Evolutionary conservation across 1,140 invertebrate species (phyloP).

Genomic region (Teleopsis dalmanni): DNA sequence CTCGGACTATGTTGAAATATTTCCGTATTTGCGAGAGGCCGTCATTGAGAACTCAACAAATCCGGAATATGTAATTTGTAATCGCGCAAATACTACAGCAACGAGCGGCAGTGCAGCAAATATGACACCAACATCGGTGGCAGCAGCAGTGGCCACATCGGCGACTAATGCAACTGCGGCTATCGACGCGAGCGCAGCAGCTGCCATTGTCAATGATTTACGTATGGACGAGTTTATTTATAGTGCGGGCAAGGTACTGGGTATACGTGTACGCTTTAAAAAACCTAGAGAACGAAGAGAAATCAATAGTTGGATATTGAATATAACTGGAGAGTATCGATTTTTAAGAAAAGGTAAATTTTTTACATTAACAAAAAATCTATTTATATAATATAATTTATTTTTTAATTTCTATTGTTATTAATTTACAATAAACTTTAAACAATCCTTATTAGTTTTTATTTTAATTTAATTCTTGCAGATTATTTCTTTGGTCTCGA

Average conservation of each 20-base stretch:
- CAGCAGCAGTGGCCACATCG: background rate
- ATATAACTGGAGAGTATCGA: slow-evolving; percentile 33
- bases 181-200: background rate
- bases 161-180: background rate
- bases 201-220: slow-evolving; percentile 8
- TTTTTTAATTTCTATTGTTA: background rate
- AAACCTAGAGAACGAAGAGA: slow-evolving; percentile 12
- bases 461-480: background rate
- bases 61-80: slow-evolving; percentile 36
- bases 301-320: slow-evolving; percentile 21
- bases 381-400: background rate
- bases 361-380: background rate
- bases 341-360: slow-evolving; percentile 36
- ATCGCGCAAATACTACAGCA: slow-evolving; percentile 18
- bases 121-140: background rate
- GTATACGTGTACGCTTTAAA: slow-evolving; percentile 30
- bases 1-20: slow-evolving; percentile 40
- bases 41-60: slow-evolving; percentile 38
- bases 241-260: slow-evolving; percentile 32
- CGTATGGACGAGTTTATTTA: slow-evolving; percentile 34
- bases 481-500: too few relatives aligned
- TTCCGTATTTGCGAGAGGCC: slow-evolving; percentile 40
- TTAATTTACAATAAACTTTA: background rate
- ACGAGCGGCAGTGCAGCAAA: slow-evolving; percentile 3
- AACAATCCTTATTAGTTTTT: background rate